Evolutionary conservation across 1,140 invertebrate genomes (phyloP), one percentile per base, ranked within the genome.

Genomic region (Cepaea nemoralis): DNA sequence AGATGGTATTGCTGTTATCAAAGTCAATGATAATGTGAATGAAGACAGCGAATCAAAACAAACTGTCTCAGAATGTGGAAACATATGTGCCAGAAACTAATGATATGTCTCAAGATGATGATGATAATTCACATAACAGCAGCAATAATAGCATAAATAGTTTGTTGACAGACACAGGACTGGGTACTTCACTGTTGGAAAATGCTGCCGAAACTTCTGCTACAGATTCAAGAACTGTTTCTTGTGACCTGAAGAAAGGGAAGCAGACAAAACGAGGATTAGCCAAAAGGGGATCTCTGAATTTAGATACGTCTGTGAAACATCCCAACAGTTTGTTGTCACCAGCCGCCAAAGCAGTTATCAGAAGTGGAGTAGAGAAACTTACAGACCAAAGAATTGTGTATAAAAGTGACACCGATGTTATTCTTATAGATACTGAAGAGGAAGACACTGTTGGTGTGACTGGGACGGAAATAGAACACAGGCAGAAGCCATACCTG

Each of bases 271-370:
- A 37, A 50, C 39, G 74, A 40, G n/a, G 42, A n/a, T 42, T 67
- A n/a, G 45, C 70, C n/a, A 77, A 77, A 40, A 37, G 31, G 39
- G 63, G 37, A 31, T 2, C 42, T 27, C 14, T 77, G 24, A 77
- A 75, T 48, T 63, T 48, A 22, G 69, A 63, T 66, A 0, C n/a
- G 35, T 66, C 59, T 24, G 24, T 12, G 31, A 79, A 75, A 66
- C 59, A 81, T 19, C 63, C 71, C 75, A 77, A 80, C 76, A 63
- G 80, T 27, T 48, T 1, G 19, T 27, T 66, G 40, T 31, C 37
- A 0, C 35, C 50, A 39, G 16, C 24, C 12, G 1, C 35, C 22
- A 66, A 40, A 63, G 55, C 31, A 39, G 76, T 16, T 0, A 37
- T 76, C 42, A 42, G n/a, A 50, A 45, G 27, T 33, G 27, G 48